Evolutionary conservation across 2,113 vertebrate genomes (phyloP).

Genomic region (Platichthys flesus): DNA sequence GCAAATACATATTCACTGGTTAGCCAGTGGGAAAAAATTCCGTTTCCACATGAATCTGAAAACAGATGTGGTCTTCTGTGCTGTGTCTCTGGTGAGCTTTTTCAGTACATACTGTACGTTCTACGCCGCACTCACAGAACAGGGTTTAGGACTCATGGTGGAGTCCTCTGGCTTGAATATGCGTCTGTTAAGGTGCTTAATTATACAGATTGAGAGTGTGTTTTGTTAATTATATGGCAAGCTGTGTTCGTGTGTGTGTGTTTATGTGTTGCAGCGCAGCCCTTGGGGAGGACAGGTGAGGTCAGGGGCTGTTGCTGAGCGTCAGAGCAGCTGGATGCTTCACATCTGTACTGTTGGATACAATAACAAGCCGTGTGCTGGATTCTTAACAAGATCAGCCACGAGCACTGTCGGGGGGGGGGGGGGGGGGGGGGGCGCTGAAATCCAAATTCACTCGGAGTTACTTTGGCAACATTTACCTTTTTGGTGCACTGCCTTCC

Average conservation of each 20-base stretch:
- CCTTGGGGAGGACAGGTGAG: conserved; percentile 59
- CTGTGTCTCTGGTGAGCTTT: neutral
- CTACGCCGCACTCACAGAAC: conserved; percentile 21
- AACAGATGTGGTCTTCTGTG: conserved; percentile 45
- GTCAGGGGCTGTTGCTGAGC: conserved; percentile 42
- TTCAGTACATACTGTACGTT: neutral
- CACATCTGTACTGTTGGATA: conserved; percentile 62
- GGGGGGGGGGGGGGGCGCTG: neutral
- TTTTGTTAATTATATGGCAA: conserved; percentile 62
- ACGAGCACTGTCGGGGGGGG: conserved; percentile 1
- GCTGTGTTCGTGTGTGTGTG: conserved; percentile 23
- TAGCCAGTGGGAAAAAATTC: conserved; percentile 24
- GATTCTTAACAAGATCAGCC: conserved; percentile 31
- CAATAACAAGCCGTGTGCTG: conserved; percentile 43
- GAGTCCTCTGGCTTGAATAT: conserved; percentile 38
- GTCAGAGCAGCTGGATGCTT: conserved; percentile 3
- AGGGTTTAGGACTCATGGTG: conserved; percentile 30
- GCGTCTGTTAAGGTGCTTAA: conserved; percentile 53
- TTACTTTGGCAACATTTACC: neutral
- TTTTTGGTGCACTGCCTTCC: conserved; percentile 16
- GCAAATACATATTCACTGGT: conserved; percentile 30
- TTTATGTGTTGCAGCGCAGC: conserved; percentile 10
- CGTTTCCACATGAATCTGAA: conserved; percentile 21
- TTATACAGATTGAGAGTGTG: conserved; percentile 55
- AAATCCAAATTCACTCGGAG: neutral